Evolutionary conservation across 2,797 vertebrate genomes (phyloP).

Genomic region (Hypotaenidia philippensis): DNA sequence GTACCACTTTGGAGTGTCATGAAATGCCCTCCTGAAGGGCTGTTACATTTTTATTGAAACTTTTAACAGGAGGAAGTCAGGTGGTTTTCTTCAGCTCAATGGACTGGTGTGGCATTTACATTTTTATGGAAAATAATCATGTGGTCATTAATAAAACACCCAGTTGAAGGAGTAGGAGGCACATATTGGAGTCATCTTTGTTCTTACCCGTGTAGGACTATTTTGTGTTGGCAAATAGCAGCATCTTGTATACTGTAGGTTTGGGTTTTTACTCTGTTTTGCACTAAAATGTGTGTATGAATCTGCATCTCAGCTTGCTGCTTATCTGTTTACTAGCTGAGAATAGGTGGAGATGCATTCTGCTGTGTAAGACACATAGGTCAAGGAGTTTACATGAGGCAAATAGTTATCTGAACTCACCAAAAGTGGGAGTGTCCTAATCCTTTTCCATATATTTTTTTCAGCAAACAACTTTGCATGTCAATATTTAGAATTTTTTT

Average conservation of each 20-base stretch:
- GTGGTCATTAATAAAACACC: not conserved
- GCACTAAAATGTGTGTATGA: rapidly evolving
- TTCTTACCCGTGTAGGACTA: not conserved
- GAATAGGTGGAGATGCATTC: not conserved
- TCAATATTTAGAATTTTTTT: not conserved
- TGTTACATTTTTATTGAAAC: not conserved
- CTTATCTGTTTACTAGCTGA: not conserved
- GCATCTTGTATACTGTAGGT: not conserved
- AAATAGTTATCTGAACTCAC: not conserved
- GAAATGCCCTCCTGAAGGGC: not conserved
- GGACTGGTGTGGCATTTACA: not conserved
- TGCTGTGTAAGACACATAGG: not conserved
- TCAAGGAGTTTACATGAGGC: not conserved
- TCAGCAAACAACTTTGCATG: not conserved
- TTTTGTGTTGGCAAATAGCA: not conserved
- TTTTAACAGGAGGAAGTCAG: not conserved
- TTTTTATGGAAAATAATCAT: not conserved
- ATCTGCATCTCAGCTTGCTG: not conserved
- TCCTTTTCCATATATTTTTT: not conserved
- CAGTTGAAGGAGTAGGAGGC: not conserved
- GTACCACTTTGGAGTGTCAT: not conserved
- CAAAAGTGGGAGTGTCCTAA: not conserved
- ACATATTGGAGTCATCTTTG: not conserved
- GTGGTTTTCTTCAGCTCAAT: not conserved
- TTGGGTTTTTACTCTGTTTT: not conserved